Base-by-base conservation (phyloP, 2,113 vertebrate genomes). In the Solea senegalensis region DNA sequence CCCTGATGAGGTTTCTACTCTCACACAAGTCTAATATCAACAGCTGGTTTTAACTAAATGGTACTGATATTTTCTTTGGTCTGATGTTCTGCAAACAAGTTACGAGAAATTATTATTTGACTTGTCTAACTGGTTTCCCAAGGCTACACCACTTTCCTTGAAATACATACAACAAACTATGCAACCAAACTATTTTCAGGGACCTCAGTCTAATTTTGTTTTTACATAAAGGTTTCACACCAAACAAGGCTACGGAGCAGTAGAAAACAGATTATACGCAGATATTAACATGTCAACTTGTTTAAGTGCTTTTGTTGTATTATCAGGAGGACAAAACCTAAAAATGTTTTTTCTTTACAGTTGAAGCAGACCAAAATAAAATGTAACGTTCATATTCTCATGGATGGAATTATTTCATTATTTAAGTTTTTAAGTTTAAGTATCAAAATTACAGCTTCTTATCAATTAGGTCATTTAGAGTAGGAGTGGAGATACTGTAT, bases 21-120 rank as follows among this genome's bases (percentile, higher is more conserved):
- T 74, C 73, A 52, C 60, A 68, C 1, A 27, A 53, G 27, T 85
- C 79, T 72, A 62, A 74, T 56, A 69, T 52, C 64, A 65, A 69
- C 62, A 76, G 65, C 62, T 85, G 69, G 65, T 86, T 56, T 58
- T n/a, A 28, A 63, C 15, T 66, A 34, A 26, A 65, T 45, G 12
- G 43, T 9, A 7, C 61, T 13, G 44, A 53, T 21, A 28, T 61
- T 40, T 58, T 68, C 70, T 60, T 65, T 68, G 48, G 63, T 71
- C 50, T 46, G 14, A 52, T 27, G 46, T 55, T 53, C 56, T 44
- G 58, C 67, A 71, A 80, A 69, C 69, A 59, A 5, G 54, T 65
- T 7, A 55, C 56, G 65, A 77, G 76, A 82, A 84, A 71, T 65
- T 4, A 54, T 52, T 54, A 45, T 76, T 50, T 48, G 56, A 45